phyloP scores from a whole-genome alignment of 2,797 vertebrate species.

The Malurus splendens region DNA sequence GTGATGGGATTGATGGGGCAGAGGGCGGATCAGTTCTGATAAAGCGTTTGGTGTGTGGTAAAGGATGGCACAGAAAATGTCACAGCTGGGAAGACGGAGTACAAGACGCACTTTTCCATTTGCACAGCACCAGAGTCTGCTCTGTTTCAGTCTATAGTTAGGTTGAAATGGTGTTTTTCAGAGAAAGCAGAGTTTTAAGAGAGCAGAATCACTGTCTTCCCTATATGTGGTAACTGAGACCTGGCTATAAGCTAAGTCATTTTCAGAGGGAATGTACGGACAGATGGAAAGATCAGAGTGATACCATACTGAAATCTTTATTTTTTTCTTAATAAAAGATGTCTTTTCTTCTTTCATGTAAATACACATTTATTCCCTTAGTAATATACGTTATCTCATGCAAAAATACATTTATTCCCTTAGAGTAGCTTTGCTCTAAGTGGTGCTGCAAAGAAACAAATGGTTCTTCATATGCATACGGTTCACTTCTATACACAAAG shows the following conservation, averaged over 20 bases:
- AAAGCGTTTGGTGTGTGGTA: accelerated
- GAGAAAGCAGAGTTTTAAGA: neutral
- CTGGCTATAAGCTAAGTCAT: neutral
- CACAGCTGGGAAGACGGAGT: neutral
- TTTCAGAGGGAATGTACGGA: neutral
- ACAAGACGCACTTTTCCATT: neutral
- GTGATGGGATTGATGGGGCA: accelerated
- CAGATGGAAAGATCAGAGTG: neutral
- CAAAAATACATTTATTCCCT: neutral
- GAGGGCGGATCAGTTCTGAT: neutral
- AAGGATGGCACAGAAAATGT: neutral
- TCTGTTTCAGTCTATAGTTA: accelerated
- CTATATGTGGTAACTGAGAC: neutral
- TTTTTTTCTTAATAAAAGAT: neutral
- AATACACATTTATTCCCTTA: neutral
- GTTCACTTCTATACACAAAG: neutral
- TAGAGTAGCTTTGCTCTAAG: neutral
- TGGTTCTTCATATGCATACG: neutral
- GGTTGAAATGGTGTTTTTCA: neutral
- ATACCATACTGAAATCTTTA: neutral
- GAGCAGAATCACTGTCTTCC: neutral
- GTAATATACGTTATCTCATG: too few relatives aligned
- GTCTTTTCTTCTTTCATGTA: neutral
- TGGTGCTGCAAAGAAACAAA: neutral
- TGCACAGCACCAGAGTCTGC: neutral